Evolutionary conservation across 2,113 vertebrate species (phyloP).

Genomic region (Otus sunia): DNA sequence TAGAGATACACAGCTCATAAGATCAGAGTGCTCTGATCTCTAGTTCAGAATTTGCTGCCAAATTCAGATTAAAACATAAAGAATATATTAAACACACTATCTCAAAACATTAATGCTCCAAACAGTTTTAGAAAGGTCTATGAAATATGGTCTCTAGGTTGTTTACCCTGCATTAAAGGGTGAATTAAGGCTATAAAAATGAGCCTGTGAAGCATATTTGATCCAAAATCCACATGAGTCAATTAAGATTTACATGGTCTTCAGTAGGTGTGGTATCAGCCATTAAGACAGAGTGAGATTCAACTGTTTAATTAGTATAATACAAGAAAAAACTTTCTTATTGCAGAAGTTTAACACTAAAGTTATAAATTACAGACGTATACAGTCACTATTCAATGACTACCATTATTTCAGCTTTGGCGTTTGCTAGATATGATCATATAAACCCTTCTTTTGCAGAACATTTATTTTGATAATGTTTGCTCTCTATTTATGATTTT

Average conservation of each 20-base stretch:
- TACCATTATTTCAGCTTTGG: background rate
- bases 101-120: background rate
- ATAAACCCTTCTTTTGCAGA: background rate
- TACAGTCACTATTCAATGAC: background rate
- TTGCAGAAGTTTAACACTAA: background rate
- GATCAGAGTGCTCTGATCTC: background rate
- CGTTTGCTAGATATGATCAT: background rate
- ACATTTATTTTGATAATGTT: background rate
- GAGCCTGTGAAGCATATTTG: background rate
- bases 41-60: background rate
- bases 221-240: background rate
- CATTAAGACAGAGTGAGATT: background rate
- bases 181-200: background rate
- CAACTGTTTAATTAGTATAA: background rate
- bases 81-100: background rate
- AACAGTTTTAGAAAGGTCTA: background rate
- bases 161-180: background rate
- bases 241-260: rapidly evolving
- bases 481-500: background rate
- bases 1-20: background rate
- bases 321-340: background rate
- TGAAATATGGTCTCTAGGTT: background rate
- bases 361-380: background rate
- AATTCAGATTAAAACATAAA: background rate
- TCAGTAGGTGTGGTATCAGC: background rate